Evolutionary conservation across 1,140 invertebrate genomes (phyloP), one percentile per base, ranked within the genome.

Genomic region (Apis florea): DNA sequence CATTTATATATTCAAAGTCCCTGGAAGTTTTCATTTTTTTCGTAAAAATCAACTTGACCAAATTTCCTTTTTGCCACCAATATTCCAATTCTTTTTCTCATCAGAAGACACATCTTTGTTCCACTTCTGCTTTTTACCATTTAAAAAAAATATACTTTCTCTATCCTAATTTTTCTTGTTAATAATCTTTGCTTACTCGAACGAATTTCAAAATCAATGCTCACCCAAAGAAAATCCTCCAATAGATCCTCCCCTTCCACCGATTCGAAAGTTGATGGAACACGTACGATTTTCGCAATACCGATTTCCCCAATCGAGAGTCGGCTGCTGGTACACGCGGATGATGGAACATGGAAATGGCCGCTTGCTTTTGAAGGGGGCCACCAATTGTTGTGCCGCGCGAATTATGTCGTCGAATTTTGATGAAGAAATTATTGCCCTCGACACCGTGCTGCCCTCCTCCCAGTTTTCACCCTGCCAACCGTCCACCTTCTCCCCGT

Each of bases 351-450:
- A 61, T 56, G 74, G 76, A 79, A 84, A 85, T 86, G 68, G 71
- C 64, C 24, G 66, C 21, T 68, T 70, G 64, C 53, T 40, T 75
- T 75, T 58, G 79, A 68, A 75, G 75, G 74, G 81, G 70, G 67
- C 61, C 73, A 40, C 4, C 31, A 70, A 85, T 86, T 85, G 73
- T 67, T 76, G 61, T 72, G 68, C 77, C 26, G 31, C 21, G 24
- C 58, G 66, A 81, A 85, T 85, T 85, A 85, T 78, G 59, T 77
- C 63, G 69, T 77, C 64, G 51, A 75, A 85, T 77, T 84, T 85
- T 85, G 69, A 82, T 71, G 61, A 85, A 84, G 75, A 61, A 77
- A 85, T 76, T 76, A 85, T 71, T 67, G 70, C 31, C 13, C 24
- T 24, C 40, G 9, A 15, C n/a, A 21, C 24, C 59, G 77, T 2